Evolutionary conservation across 2,888 invertebrate genomes (phyloP), one percentile per base, ranked within the genome.

Genomic region (Hyalella azteca): DNA sequence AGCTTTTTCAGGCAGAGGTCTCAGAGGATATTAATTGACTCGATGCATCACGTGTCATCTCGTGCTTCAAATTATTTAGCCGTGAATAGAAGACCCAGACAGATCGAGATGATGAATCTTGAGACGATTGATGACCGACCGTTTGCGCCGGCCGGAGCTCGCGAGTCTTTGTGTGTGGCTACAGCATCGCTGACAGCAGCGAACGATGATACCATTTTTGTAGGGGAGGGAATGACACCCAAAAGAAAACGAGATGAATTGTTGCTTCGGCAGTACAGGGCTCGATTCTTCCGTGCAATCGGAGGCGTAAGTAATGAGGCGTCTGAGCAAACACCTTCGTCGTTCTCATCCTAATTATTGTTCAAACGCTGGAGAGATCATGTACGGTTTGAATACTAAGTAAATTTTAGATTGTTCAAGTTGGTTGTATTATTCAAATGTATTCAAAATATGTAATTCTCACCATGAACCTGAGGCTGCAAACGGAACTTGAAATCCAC

Each of bases 61-160:
- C 66, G n/a, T 66, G 32, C 66, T 66, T 66, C 66, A 66, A 66
- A 66, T 66, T 66, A 66, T 66, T 66, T 66, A 66, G 66, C 66
- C 66, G 66, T 66, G 66, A 66, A 66, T 66, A 66, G 66, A 66
- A 66, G 54, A 66, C 66, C 29, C 66, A 29, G 66, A 66, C 66
- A 66, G 66, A 66, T 66, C 66, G 66, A 66, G 66, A 66, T 66
- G 66, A 66, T 66, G 66, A 66, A 66, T 66, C 66, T 66, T 66
- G 66, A 19, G 36, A 66, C 66, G 66, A 66, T 66, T 66, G 66
- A 66, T 66, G 66, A 66, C 36, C 66, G 39, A 19, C n/a, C 66
- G 66, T 15, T 29, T 39, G 22, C 66, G 19, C n/a, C 54, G 54
- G 22, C 26, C 54, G 19, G 26, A 22, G 19, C 9, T 2, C 22